These are phyloP conservation scores for Drosophila triauraria DNA, from an alignment of 1,140 invertebrate species.

Conservation along the genomic window DNA sequence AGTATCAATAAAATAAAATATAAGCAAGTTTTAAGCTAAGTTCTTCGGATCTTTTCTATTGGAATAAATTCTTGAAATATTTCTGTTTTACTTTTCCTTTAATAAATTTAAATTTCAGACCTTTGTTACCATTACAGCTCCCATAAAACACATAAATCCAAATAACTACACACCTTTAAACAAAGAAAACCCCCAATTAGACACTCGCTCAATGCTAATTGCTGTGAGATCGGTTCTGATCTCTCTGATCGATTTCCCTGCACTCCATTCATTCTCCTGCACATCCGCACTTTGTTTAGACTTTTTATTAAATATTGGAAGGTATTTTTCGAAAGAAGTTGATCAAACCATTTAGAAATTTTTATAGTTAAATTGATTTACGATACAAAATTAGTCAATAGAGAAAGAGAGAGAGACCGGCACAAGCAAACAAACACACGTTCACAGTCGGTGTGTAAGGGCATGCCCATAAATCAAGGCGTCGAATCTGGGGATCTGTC, in stretches of 20 bases:
- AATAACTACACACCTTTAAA: neutral
- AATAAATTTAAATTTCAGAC: neutral
- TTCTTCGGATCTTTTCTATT: neutral
- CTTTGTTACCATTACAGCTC: no score
- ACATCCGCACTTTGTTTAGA: slow-evolving; percentile 41
- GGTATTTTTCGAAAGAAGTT: slow-evolving; percentile 25
- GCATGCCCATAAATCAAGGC: slow-evolving; percentile 71
- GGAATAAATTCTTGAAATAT: neutral
- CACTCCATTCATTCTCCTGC: slow-evolving; percentile 5
- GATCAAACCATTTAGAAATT: slow-evolving; percentile 58
- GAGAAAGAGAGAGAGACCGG: slow-evolving; percentile 38
- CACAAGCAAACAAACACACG: slow-evolving; percentile 31
- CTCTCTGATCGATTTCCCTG: neutral
- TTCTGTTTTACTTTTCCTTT: neutral
- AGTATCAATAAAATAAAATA: neutral
- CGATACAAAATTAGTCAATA: slow-evolving; percentile 76
- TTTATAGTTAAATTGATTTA: slow-evolving; percentile 81
- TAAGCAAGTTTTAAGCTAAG: no score
- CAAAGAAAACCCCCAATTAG: slow-evolving; percentile 7
- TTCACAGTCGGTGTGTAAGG: slow-evolving; percentile 8
- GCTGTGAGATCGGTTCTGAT: slow-evolving; percentile 48
- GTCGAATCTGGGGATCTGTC: slow-evolving; percentile 38
- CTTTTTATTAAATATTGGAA: slow-evolving; percentile 52
- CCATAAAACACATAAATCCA: neutral
- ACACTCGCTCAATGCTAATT: slow-evolving; percentile 61